phyloP scores from a whole-genome alignment of 1,140 invertebrate genomes.

The Drosophila tropicalis region DNA sequence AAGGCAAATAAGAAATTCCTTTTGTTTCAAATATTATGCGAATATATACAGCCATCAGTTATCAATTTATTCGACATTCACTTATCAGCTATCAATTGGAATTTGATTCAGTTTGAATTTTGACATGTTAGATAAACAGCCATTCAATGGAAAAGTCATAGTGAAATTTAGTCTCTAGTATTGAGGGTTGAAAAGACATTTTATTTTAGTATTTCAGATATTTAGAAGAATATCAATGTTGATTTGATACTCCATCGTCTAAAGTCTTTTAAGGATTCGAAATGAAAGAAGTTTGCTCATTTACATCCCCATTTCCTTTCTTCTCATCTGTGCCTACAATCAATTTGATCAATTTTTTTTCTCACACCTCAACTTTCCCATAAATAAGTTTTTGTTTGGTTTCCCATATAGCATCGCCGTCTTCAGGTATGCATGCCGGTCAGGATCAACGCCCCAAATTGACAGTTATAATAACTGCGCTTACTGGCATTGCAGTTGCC shows the following conservation, averaged over 20 bases:
- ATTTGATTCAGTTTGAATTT: too few relatives aligned
- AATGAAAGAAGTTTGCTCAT: not conserved
- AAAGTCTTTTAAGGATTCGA: too few relatives aligned
- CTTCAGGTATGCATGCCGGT: conserved; percentile 55
- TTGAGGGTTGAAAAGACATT: too few relatives aligned
- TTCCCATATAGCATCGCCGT: conserved; percentile 42
- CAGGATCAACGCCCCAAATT: conserved; percentile 67
- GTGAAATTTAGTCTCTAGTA: too few relatives aligned
- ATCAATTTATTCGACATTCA: not conserved
- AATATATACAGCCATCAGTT: not conserved
- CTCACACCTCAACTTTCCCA: conserved; percentile 49
- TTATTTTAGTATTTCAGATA: too few relatives aligned
- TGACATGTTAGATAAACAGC: too few relatives aligned
- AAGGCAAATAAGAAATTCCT: not conserved
- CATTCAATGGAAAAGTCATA: too few relatives aligned
- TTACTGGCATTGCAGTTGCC: conserved; percentile 36
- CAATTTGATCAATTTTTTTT: conserved; percentile 31
- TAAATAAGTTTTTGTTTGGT: not conserved
- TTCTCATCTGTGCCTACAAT: conserved; percentile 2
- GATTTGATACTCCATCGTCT: too few relatives aligned
- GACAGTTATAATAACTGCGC: conserved; percentile 73
- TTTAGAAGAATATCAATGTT: too few relatives aligned
- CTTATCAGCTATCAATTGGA: too few relatives aligned
- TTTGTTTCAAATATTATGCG: not conserved
- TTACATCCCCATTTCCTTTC: not conserved